These are phyloP conservation scores for Molossus alvarezi DNA, from an alignment of 2,797 vertebrate genomes.

Conservation along the genomic window DNA sequence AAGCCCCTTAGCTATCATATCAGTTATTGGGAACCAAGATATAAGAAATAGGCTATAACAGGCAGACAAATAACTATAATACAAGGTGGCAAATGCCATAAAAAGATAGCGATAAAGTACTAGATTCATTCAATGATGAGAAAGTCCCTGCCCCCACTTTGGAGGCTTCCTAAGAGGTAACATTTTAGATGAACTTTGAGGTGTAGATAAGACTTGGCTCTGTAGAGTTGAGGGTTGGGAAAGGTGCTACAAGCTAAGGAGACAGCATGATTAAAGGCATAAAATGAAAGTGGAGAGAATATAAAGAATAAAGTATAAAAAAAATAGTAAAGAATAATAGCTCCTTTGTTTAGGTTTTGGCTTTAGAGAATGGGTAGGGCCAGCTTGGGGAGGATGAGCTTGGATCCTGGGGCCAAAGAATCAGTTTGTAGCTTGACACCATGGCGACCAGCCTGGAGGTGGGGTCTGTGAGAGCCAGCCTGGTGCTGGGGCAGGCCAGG, in stretches of 20 bases:
- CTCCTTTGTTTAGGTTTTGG: not conserved
- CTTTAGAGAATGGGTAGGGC: not conserved
- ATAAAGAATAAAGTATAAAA: not conserved
- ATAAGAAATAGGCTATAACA: not conserved
- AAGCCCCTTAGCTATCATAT: slow-evolving; percentile 40
- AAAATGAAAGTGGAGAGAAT: not conserved
- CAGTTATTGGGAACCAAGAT: slow-evolving; percentile 8
- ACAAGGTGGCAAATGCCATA: not conserved
- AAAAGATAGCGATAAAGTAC: not conserved
- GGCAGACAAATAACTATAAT: not conserved
- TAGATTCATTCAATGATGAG: not conserved
- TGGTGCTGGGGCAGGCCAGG: too few relatives aligned
- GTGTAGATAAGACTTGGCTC: not conserved
- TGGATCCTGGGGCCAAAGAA: not conserved
- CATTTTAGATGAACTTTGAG: not conserved
- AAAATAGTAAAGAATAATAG: not conserved
- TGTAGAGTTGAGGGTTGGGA: not conserved
- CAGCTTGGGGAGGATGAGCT: not conserved
- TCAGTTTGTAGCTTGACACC: not conserved
- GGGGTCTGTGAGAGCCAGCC: not conserved
- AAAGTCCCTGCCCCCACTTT: not conserved
- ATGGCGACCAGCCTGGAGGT: not conserved
- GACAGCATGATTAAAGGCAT: not conserved
- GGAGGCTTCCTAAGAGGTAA: not conserved
- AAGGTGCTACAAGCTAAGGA: not conserved